Evolutionary conservation across 23 tunicate genomes (phyloP), one percentile per base, ranked within the genome.

Genomic region (Trididemnum nubilum): DNA sequence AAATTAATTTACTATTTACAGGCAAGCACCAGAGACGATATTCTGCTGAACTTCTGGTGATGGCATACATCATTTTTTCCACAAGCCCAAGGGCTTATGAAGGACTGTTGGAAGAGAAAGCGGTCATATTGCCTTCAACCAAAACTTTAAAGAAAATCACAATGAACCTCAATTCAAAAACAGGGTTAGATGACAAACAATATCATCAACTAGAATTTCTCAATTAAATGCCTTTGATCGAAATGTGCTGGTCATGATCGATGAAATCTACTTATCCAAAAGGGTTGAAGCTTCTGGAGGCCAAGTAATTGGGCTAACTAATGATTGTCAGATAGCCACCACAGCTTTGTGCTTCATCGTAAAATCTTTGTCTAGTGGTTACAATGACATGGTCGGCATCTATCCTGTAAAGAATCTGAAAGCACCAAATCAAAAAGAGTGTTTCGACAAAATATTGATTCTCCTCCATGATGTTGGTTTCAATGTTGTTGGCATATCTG

Each of bases 221-320:
- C 58, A 39, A 39, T 28, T 73, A 3, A 39, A 73, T 73, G 57
- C 78, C 15, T 73, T 73, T 73, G 78, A 73, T 73, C 27, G 78
- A 73, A 73, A 73, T 26, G 32, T 39, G 12, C 2, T 73, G 15
- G 12, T 73, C 21, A 73, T 73, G 78, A 73, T 73, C 32, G 58
- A 73, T 39, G 58, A 73, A 73, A 73, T 73, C 25, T 73, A 73
- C 58, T 27, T 73, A 22, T 73, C 78, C 27, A 73, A 73, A 40
- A 31, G 78, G 2, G 18, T 73, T 37, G 57, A 73, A 73, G 30
- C 78, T 19, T 19, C 32, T 38, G 58, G 78, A 37, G 78, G 57
- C 33, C 78, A 73, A 39, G 30, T 73, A 37, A 28, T 69, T 7
- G 74, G 38, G 32, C 36, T 69, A 9, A 69, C 74, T 69, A 22